phyloP scores from a whole-genome alignment of 2,797 vertebrate species.

The Champsocephalus gunnari region DNA sequence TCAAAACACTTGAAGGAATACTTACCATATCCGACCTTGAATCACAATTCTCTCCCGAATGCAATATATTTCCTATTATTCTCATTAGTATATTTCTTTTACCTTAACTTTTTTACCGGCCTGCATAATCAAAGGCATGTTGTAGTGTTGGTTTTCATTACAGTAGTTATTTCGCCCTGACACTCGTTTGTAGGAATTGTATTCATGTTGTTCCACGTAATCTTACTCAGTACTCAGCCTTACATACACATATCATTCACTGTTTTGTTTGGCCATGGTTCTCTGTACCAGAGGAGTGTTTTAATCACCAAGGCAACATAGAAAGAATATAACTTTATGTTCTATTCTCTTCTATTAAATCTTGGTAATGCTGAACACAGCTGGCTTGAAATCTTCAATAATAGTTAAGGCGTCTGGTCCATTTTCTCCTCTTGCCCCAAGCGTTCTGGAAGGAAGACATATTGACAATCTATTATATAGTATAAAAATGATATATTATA shows the following conservation, averaged over 20 bases:
- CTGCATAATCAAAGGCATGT: neutral
- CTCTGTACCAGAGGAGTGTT: slow-evolving; percentile 2
- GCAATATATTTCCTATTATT: neutral
- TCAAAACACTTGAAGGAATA: neutral
- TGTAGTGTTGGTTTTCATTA: neutral
- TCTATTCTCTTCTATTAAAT: slow-evolving; percentile 27
- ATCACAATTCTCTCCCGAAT: neutral
- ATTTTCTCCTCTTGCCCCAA: no score
- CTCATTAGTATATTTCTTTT: neutral
- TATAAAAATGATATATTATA: no score
- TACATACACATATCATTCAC: neutral
- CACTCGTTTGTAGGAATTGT: neutral
- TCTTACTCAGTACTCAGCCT: neutral
- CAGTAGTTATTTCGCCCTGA: neutral
- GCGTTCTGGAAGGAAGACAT: no score
- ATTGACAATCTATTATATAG: no score
- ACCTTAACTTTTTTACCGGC: slow-evolving; percentile 4
- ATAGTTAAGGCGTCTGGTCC: no score
- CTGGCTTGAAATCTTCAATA: no score
- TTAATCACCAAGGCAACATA: slow-evolving; percentile 38
- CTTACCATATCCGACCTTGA: neutral
- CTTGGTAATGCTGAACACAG: neutral
- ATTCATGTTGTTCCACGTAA: neutral
- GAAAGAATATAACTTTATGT: slow-evolving; percentile 19
- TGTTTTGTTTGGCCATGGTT: slow-evolving; percentile 7